Percentiles rank a stretch among this genome's conserved stretches.
These are phyloP conservation scores for Sarotherodon lohbergeri DNA, from an alignment of 2,113 vertebrate species.

Conservation along the genomic window DNA sequence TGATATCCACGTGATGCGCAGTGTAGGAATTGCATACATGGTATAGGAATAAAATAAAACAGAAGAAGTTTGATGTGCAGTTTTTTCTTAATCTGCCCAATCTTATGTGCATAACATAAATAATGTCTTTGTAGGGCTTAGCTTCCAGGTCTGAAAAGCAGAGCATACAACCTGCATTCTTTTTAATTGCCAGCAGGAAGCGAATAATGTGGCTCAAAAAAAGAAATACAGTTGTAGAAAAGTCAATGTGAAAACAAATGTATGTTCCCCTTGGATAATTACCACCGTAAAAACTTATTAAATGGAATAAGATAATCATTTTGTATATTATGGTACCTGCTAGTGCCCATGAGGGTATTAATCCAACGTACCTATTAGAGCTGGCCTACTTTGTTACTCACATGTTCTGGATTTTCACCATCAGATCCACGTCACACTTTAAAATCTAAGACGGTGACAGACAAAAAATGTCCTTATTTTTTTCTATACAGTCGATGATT, in stretches of 20 bases:
- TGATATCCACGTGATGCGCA: neutral
- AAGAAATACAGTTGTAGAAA: neutral
- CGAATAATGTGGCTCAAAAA: neutral
- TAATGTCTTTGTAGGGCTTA: neutral
- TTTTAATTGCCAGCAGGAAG: neutral
- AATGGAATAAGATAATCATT: neutral
- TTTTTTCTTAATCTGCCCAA: neutral
- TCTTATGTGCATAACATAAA: neutral
- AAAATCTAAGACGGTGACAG: neutral
- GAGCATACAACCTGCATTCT: neutral
- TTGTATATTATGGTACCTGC: neutral
- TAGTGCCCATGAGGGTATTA: neutral
- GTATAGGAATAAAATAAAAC: neutral
- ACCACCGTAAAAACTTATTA: neutral
- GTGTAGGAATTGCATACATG: neutral
- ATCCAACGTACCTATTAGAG: accelerated
- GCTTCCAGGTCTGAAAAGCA: neutral
- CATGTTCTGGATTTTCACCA: neutral
- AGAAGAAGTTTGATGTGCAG: neutral
- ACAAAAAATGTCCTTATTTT: neutral
- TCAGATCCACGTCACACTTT: neutral
- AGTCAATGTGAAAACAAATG: neutral
- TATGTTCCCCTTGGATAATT: neutral
- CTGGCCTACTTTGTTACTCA: neutral
- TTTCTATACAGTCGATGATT: neutral